A percentile compares a stretch with the other conserved stretches of the same genome.
These are phyloP conservation scores for Hermodice carunculata DNA, from an alignment of 2,888 invertebrate species.

Conservation along the genomic window DNA sequence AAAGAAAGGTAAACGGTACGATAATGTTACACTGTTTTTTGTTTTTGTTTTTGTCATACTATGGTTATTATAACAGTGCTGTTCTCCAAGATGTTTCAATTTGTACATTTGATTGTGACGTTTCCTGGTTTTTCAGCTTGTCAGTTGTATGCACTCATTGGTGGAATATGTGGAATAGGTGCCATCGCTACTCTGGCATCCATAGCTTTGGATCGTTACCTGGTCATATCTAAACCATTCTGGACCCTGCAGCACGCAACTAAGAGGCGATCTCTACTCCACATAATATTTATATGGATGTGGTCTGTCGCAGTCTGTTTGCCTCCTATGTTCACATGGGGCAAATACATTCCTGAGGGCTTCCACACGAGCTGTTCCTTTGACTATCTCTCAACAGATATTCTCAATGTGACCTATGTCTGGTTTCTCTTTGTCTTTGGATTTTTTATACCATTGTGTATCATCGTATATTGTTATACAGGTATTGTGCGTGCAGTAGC, in stretches of 20 bases:
- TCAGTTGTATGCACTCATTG: constrained; percentile 87
- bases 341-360: constrained; percentile 88
- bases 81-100: too few relatives aligned
- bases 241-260: constrained; percentile 86
- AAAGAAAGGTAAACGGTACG: too few relatives aligned
- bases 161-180: constrained; percentile 89
- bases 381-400: constrained; percentile 80
- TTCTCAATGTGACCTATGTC: constrained; percentile 75
- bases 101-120: not conserved
- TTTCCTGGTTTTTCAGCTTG: constrained; percentile 72
- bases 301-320: constrained; percentile 73
- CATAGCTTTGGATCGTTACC: constrained; percentile 92
- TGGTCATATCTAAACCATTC: constrained; percentile 92
- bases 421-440: constrained; percentile 82
- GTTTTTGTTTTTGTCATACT: too few relatives aligned
- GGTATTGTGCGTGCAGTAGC: constrained; percentile 82
- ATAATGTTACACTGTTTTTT: too few relatives aligned
- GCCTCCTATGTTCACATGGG: constrained; percentile 75
- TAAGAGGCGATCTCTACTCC: constrained; percentile 74
- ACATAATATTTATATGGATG: constrained; percentile 84
- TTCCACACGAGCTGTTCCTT: constrained; percentile 95
- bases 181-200: constrained; percentile 96
- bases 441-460: constrained; percentile 81
- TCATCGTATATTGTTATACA: constrained; percentile 89
- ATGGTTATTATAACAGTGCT: too few relatives aligned